Evolutionary conservation across 1,140 invertebrate species (phyloP).

Genomic region (Chrysoperla carnea): DNA sequence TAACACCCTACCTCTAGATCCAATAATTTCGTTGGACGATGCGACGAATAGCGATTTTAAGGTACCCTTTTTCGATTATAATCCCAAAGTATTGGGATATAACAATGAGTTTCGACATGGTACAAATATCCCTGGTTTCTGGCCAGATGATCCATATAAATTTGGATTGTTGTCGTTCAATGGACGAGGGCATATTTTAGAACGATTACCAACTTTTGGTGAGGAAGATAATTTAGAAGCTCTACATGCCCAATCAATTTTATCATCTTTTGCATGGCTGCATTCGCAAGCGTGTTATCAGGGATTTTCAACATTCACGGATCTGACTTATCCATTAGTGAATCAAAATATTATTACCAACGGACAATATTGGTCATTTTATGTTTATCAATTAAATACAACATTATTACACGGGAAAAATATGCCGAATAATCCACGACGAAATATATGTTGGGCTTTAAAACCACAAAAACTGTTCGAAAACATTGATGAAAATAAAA

Average conservation of each 20-base stretch:
- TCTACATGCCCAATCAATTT: conserved; percentile 49
- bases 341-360: conserved; percentile 74
- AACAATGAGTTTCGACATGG: conserved; percentile 31
- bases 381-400: conserved; percentile 79
- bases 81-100: conserved; percentile 38
- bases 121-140: conserved; percentile 63
- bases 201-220: conserved; percentile 23
- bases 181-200: conserved; percentile 32
- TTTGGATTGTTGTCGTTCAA: conserved; percentile 62
- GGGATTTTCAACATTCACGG: conserved; percentile 75
- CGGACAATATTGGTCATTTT: conserved; percentile 68
- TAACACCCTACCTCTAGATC: conserved; percentile 37
- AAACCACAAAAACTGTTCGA: conserved; percentile 56
- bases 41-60: conserved; percentile 31
- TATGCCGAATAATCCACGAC: conserved; percentile 39
- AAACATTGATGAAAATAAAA: conserved; percentile 39
- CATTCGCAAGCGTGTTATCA: conserved; percentile 64
- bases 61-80: conserved; percentile 32
- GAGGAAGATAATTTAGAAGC: conserved; percentile 36
- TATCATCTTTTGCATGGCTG: conserved; percentile 62
- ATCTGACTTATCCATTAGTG: conserved; percentile 73
- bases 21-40: conserved; percentile 36
- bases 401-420: conserved; percentile 40
- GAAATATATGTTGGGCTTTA: conserved; percentile 71
- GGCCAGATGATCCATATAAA: conserved; percentile 55